phyloP scores from a whole-genome alignment of 2,888 invertebrate genomes.

The Lottia scabra region DNA sequence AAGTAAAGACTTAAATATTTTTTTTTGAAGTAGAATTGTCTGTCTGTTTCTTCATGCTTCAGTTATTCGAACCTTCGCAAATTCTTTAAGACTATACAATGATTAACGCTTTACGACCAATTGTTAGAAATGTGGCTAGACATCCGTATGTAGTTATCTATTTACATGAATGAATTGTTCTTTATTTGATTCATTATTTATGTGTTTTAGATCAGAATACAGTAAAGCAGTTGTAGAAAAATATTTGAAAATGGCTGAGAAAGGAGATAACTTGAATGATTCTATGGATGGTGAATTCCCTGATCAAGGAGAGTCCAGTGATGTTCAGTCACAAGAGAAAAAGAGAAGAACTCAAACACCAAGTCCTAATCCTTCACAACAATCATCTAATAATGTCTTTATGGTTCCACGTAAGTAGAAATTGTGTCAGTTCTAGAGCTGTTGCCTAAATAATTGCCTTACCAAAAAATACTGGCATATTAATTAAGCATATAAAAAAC shows the following conservation, averaged over 20 bases:
- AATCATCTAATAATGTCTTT: conserved; percentile 29
- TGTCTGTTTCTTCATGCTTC: no score
- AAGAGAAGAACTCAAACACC: conserved; percentile 42
- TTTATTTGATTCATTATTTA: not conserved
- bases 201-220: not conserved
- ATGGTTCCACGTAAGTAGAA: conserved; percentile 39
- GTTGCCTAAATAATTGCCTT: no score
- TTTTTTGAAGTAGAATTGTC: no score
- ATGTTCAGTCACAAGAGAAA: conserved; percentile 35
- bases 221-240: not conserved
- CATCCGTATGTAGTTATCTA: no score
- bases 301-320: conserved; percentile 30
- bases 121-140: no score
- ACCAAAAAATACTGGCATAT: no score
- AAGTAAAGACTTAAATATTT: no score
- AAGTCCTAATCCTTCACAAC: conserved; percentile 32
- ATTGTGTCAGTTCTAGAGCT: not conserved
- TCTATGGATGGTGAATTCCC: conserved; percentile 29
- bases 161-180: not conserved
- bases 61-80: no score
- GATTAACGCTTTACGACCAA: no score
- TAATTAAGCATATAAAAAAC: no score
- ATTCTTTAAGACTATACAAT: no score
- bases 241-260: conserved; percentile 29
- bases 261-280: conserved; percentile 31